phyloP scores from a whole-genome alignment of 2,113 vertebrate species.

The Bubo blakistoni region DNA sequence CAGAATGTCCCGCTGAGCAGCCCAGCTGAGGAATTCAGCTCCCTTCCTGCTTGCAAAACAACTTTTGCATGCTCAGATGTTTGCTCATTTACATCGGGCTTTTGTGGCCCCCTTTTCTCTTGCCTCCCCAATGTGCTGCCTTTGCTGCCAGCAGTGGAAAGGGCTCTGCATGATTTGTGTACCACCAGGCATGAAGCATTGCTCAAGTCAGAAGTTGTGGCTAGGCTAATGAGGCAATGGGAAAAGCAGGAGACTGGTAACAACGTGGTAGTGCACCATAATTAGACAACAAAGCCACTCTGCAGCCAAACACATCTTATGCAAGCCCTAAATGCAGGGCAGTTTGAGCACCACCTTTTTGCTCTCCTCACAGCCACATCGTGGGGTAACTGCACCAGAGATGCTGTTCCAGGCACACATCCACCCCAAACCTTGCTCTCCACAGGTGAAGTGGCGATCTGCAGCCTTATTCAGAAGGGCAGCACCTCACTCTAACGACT shows the following conservation, averaged over 20 bases:
- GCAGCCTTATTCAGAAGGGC: not conserved
- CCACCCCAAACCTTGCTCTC: not conserved
- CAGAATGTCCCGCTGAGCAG: not conserved
- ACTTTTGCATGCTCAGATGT: not conserved
- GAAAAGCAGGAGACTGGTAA: not conserved
- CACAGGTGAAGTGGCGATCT: accelerated
- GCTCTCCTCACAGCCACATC: not conserved
- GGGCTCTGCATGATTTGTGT: accelerated
- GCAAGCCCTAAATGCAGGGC: not conserved
- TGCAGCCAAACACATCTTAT: not conserved
- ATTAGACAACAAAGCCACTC: not conserved
- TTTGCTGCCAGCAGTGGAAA: not conserved
- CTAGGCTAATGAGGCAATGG: not conserved
- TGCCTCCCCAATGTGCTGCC: accelerated
- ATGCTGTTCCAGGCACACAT: accelerated
- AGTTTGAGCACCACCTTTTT: not conserved
- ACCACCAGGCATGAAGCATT: not conserved
- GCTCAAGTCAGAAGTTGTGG: accelerated
- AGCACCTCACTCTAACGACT: not conserved
- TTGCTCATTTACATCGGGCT: not conserved
- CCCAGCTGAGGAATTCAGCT: not conserved
- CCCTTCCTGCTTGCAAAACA: not conserved
- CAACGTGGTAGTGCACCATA: accelerated
- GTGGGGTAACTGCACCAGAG: accelerated
- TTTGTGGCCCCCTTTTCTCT: not conserved